phyloP scores from a whole-genome alignment of 2,888 invertebrate genomes.

The Drosophila paramelanica region DNA sequence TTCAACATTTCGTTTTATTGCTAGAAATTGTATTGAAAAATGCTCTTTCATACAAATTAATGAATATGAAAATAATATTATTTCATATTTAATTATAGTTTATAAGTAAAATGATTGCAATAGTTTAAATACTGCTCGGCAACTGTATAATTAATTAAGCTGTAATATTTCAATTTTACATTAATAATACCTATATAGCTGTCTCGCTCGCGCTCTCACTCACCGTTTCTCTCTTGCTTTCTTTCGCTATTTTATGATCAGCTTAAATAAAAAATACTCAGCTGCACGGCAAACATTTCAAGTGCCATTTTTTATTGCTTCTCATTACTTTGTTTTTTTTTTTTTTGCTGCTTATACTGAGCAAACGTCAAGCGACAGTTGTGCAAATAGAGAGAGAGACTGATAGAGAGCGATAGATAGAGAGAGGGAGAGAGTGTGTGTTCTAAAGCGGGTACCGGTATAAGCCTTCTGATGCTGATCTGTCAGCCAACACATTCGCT shows the following conservation, averaged over 20 bases:
- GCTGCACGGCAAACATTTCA: conserved; percentile 47
- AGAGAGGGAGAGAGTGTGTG: background rate
- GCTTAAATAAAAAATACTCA: conserved; percentile 27
- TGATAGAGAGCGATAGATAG: conserved; percentile 10
- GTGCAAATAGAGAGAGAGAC: conserved; percentile 52
- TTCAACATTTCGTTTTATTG: conserved; percentile 16
- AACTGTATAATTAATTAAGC: conserved; percentile 1
- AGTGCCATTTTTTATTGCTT: conserved; percentile 63
- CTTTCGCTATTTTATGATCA: conserved; percentile 14
- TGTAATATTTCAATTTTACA: conserved; percentile 33
- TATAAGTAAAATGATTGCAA: no score
- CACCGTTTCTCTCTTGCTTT: background rate
- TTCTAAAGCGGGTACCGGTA: conserved; percentile 36
- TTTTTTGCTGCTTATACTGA: conserved; percentile 26
- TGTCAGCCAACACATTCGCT: conserved; percentile 54
- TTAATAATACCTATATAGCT: conserved; percentile 9
- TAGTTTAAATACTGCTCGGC: no score
- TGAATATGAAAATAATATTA: background rate
- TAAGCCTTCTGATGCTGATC: conserved; percentile 36
- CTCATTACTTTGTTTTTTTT: conserved; percentile 38
- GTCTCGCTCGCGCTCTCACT: background rate
- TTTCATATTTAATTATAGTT: conserved; percentile 41
- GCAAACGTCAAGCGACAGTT: conserved; percentile 57
- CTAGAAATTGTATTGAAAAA: no score
- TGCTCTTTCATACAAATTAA: background rate